A percentile compares a stretch with the other conserved stretches of the same genome.
phyloP scores from a whole-genome alignment of 2,888 invertebrate genomes.

The Thecophora atra region DNA sequence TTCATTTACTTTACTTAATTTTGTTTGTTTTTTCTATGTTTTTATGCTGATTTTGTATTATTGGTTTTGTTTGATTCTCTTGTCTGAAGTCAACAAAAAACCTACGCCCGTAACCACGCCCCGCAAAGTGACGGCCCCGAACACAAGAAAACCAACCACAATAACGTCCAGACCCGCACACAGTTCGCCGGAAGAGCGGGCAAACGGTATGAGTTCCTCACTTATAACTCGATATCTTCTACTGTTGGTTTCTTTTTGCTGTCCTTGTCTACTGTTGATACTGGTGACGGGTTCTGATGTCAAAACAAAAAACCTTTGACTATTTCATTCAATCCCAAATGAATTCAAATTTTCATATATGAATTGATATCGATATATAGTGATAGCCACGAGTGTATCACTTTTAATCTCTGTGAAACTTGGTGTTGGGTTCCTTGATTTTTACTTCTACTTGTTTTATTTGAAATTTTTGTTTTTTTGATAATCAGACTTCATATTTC shows the following conservation, averaged over 20 bases:
- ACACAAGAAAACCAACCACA: neutral
- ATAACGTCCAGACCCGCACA: neutral
- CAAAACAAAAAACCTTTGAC: too few relatives aligned
- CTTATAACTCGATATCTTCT: neutral
- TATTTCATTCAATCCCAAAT: too few relatives aligned
- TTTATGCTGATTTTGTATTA: neutral
- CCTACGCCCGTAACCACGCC: neutral
- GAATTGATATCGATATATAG: too few relatives aligned
- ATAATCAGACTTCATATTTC: too few relatives aligned
- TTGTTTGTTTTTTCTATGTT: neutral
- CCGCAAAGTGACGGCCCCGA: neutral
- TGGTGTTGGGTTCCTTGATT: too few relatives aligned
- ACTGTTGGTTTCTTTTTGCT: neutral
- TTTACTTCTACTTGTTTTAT: too few relatives aligned
- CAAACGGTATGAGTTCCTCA: slow-evolving; percentile 3
- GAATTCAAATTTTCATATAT: too few relatives aligned
- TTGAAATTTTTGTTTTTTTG: too few relatives aligned
- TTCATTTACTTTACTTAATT: neutral
- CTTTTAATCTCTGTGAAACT: too few relatives aligned
- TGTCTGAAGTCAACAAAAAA: neutral
- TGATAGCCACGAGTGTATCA: too few relatives aligned
- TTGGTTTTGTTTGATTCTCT: neutral
- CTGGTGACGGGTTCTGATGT: neutral
- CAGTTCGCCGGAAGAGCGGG: too few relatives aligned
- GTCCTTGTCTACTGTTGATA: neutral